phyloP scores from a whole-genome alignment of 2,888 invertebrate genomes.

The Drosophila planitibia region DNA sequence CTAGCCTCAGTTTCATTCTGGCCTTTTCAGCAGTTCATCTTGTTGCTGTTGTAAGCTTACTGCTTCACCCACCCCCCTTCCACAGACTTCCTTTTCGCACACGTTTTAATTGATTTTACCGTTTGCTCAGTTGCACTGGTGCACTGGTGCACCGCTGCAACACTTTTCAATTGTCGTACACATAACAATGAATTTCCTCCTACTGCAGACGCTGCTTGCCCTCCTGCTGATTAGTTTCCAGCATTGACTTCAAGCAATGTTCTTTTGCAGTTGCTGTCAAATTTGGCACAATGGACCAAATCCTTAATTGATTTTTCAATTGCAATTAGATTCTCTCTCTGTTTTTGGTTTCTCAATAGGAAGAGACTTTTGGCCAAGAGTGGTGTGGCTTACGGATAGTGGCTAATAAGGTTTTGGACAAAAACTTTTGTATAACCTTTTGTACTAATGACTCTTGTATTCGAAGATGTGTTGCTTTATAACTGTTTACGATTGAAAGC shows the following conservation, averaged over 20 bases:
- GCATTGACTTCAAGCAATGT: constrained; percentile 28
- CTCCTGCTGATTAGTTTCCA: constrained; percentile 60
- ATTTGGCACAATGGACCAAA: constrained; percentile 41
- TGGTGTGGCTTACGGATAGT: background rate
- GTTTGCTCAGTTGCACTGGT: constrained; percentile 24
- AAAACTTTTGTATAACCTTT: background rate
- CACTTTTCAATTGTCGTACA: constrained; percentile 49
- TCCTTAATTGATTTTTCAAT: constrained; percentile 57
- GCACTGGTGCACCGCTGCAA: constrained; percentile 25
- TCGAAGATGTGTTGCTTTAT: background rate
- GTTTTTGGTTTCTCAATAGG: background rate
- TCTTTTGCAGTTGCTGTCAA: constrained; percentile 22
- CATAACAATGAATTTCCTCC: constrained; percentile 37
- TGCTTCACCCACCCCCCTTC: constrained; percentile 28
- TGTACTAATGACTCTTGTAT: background rate
- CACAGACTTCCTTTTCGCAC: constrained; percentile 21
- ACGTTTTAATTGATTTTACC: constrained; percentile 71
- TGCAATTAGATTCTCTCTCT: constrained; percentile 15
- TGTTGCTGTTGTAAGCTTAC: constrained; percentile 49
- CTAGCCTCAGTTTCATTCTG: constrained; percentile 11
- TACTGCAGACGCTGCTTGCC: constrained; percentile 20
- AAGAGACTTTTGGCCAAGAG: background rate
- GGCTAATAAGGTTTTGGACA: background rate
- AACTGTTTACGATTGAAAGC: background rate
- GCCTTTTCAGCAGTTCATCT: background rate